Evolutionary conservation across 1,140 invertebrate species (phyloP), one percentile per base, ranked within the genome.

Genomic region (Drosophila obscura): DNA sequence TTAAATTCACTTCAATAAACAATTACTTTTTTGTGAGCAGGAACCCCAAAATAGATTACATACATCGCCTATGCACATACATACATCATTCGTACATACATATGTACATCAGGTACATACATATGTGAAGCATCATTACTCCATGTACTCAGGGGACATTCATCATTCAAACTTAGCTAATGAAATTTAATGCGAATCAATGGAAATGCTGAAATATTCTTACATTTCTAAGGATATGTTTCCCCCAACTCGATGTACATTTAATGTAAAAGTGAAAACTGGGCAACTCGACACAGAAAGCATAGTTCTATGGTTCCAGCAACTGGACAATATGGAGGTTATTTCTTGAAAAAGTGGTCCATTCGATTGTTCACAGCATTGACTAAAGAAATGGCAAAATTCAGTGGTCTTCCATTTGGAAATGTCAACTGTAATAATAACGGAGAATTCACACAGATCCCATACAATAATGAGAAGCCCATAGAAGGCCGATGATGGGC

Each of bases 1-100:
- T 85, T 61, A 85, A 85, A 80, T 85, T 85, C 81, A 85, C 81
- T 85, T 85, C 81, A 85, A 80, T 85, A 85, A 85, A 77, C 81
- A 85, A 85, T 85, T 85, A 85, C 64, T 64, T 31, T 60, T 66
- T 9, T 45, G 45, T 16, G 13, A 13, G 31, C 19, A 74, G 65
- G 62, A 50, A 52, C 43, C 24, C 51, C 58, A 55, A 59, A 56
- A 64, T 56, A 31, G 41, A 62, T 62, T 62, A 64, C 43, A 58
- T 58, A 67, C 45, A 63, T 68, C 11, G 11, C 52, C 43, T 49
- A 56, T 55, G 41, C 41, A 62, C 56, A 56, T 46, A 52, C 43
- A 53, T 61, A 67, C 44, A 60, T 67, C 60, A 60, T 55, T 51
- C 46, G 50, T 58, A 19, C 0, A 49, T 19, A 49, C 1, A 8